Base-by-base conservation (phyloP, 2,113 vertebrate genomes). In the Tinamus guttatus region DNA sequence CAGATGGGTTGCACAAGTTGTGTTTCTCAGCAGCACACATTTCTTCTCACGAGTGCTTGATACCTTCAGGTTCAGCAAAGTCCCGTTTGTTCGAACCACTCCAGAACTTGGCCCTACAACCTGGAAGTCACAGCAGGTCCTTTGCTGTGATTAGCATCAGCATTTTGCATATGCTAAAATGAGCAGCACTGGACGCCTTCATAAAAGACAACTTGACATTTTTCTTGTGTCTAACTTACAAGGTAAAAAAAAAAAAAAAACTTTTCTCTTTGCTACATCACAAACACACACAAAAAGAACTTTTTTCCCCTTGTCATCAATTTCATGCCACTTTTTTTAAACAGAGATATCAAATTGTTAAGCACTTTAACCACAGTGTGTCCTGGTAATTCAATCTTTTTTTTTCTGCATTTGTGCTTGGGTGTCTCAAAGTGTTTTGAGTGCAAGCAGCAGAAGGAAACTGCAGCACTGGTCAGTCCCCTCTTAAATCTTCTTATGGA, bases 401-500 rank as follows among this genome's bases (percentile, higher is more conserved):
- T 43, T 47, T 47, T 47, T 47, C 96, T 96, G 96, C 93, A 96
- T 97, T 93, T 91, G 87, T 91, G 87, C 94, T 93, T 87, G 94
- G 97, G 83, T 98, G 92, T 97, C 96, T 96, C 94, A 96, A 97
- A 94, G 92, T 98, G 95, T 97, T 98, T 96, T 94, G 97, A 98
- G 82, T 98, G 97, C 97, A 98, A 98, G 98, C 97, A 98, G 75
- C 90, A 95, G 82, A 95, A 91, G 41, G 94, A 95, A 96, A 92
- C 84, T 79, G 94, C 94, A 93, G 81, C 9, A 58, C 90, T 91
- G 97, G 97, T 98, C 98, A 98, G 97, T 98, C 96, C 96, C 93
- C 98, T 96, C 97, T 97, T 97, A 98, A 98, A 99, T 98, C 98
- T 98, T 98, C 98, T 98, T 98, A 99, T 98, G 98, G 98, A 99